phyloP scores from a whole-genome alignment of 2,113 vertebrate genomes.

The Crotophaga sulcirostris region DNA sequence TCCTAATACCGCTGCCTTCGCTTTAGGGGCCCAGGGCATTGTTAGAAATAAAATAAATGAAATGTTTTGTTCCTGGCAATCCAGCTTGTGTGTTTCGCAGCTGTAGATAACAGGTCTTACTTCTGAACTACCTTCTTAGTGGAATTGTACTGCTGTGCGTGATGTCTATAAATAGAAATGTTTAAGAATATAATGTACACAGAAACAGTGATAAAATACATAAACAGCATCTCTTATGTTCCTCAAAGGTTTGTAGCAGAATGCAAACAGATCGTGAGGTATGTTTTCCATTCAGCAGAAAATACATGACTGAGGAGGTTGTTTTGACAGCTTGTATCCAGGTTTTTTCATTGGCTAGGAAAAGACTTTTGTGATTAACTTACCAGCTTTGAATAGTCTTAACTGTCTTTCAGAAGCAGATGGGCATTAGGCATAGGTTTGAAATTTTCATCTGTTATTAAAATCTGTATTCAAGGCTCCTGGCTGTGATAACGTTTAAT shows the following conservation, averaged over 20 bases:
- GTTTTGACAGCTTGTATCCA: conserved; percentile 61
- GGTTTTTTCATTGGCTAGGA: conserved; percentile 41
- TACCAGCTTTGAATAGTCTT: conserved; percentile 37
- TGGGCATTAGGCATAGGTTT: conserved; percentile 25
- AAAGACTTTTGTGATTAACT: conserved; percentile 42
- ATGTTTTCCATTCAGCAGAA: conserved; percentile 54
- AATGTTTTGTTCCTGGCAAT: not conserved
- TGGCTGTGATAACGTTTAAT: conserved; percentile 57
- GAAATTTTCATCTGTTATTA: conserved; percentile 60
- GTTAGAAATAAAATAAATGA: not conserved
- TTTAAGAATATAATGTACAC: not conserved
- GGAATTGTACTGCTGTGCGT: not conserved
- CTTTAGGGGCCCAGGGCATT: not conserved
- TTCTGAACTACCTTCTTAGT: not conserved
- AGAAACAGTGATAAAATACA: not conserved
- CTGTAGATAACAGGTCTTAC: not conserved
- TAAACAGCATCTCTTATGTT: conserved; percentile 17
- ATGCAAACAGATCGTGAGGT: not conserved
- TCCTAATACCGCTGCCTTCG: not conserved
- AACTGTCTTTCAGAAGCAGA: conserved; percentile 46
- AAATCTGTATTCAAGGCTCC: conserved; percentile 28
- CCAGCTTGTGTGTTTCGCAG: not conserved
- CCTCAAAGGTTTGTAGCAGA: conserved; percentile 3
- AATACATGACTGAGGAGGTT: not conserved
- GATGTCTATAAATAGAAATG: not conserved